A percentile compares a stretch with the other conserved stretches of the same genome.
phyloP scores from a whole-genome alignment of 1,140 invertebrate genomes.

The Gryllus bimaculatus region DNA sequence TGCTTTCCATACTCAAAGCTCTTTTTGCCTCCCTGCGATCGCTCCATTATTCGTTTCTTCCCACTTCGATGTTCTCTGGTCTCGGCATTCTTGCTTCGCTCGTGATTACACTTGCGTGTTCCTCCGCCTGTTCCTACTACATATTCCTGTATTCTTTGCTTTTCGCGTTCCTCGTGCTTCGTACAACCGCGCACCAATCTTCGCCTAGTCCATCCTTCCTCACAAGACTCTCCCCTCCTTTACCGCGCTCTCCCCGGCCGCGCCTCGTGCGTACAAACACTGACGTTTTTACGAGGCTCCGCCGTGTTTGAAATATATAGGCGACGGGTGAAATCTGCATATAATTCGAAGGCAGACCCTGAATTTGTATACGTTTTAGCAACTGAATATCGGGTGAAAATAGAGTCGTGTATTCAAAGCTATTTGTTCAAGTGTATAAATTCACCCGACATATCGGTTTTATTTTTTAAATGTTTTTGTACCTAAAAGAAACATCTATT shows the following conservation, averaged over 20 bases:
- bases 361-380: not conserved
- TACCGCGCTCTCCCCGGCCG: not conserved
- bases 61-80: too few species aligned
- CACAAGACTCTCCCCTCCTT: not conserved
- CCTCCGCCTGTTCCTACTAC: too few species aligned
- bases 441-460: not conserved
- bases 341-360: not conserved
- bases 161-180: too few species aligned
- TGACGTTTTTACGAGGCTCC: not conserved
- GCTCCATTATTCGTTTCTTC: too few species aligned
- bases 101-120: too few species aligned
- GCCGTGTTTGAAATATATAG: not conserved
- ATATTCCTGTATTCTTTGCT: too few species aligned
- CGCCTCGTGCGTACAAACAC: not conserved
- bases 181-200: too few species aligned
- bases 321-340: not conserved
- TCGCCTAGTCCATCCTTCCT: too few species aligned
- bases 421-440: not conserved
- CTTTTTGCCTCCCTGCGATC: too few species aligned
- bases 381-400: not conserved
- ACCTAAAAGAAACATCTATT: not conserved
- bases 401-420: not conserved
- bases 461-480: not conserved
- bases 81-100: too few species aligned
- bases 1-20: too few species aligned